These are phyloP conservation scores for Fringilla coelebs DNA, from an alignment of 2,797 vertebrate species.

Conservation along the genomic window DNA sequence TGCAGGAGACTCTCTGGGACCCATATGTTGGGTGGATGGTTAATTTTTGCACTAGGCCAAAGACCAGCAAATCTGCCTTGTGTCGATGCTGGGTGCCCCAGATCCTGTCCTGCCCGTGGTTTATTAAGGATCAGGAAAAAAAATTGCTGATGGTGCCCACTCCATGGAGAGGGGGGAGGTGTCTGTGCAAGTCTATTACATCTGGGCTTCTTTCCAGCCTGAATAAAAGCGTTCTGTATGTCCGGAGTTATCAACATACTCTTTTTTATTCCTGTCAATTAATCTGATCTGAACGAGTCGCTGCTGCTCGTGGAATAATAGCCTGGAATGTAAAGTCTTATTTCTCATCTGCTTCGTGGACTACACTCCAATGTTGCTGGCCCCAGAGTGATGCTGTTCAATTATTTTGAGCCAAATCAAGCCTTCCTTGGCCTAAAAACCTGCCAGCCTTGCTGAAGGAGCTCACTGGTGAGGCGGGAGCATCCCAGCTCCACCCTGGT, in stretches of 20 bases:
- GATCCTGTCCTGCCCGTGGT: neutral
- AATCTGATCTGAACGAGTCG: slow-evolving; percentile 35
- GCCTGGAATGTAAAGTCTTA: neutral
- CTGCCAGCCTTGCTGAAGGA: neutral
- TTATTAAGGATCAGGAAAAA: slow-evolving; percentile 20
- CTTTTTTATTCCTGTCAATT: slow-evolving; percentile 57
- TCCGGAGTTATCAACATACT: slow-evolving; percentile 36
- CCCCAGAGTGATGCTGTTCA: neutral
- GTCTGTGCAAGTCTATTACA: slow-evolving; percentile 35
- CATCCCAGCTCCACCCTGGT: neutral
- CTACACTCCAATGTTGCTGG: neutral
- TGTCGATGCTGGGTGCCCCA: neutral
- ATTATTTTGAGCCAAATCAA: neutral
- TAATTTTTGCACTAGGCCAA: slow-evolving; percentile 15
- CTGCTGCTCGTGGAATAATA: slow-evolving; percentile 7
- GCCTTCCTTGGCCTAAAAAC: neutral
- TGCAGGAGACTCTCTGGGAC: slow-evolving; percentile 39
- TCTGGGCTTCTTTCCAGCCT: slow-evolving; percentile 58
- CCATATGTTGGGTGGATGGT: slow-evolving; percentile 52
- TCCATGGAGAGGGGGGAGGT: neutral
- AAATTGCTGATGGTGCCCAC: slow-evolving; percentile 5
- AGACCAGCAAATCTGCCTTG: slow-evolving; percentile 1
- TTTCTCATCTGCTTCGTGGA: neutral
- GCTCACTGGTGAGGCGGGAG: neutral
- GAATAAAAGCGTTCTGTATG: slow-evolving; percentile 32